Evolutionary conservation across 2,797 vertebrate species (phyloP).

Genomic region (Allobates femoralis): DNA sequence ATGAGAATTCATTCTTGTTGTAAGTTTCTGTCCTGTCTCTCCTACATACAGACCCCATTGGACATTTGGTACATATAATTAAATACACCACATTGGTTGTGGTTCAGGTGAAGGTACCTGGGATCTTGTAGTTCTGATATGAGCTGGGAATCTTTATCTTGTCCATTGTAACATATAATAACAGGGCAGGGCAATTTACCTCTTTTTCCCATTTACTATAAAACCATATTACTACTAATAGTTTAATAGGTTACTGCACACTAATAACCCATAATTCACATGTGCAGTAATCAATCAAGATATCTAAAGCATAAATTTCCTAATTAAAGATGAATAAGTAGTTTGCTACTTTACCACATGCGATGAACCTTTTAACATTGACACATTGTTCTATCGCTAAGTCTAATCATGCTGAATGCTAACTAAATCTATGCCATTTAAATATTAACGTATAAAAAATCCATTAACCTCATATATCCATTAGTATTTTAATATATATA

Average conservation of each 20-base stretch:
- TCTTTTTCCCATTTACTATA: not conserved
- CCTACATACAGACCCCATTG: too few relatives aligned
- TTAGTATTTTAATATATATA: constrained; percentile 6
- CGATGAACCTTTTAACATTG: constrained; percentile 10
- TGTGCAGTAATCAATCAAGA: not conserved
- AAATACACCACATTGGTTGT: too few relatives aligned
- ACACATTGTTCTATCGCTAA: constrained; percentile 9
- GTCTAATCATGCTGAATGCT: constrained; percentile 25
- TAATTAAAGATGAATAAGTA: not conserved
- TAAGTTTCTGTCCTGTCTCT: too few relatives aligned
- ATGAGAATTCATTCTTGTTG: too few relatives aligned
- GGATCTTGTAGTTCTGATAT: too few relatives aligned
- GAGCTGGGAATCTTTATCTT: too few relatives aligned
- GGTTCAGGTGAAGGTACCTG: too few relatives aligned
- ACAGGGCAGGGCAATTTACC: not conserved
- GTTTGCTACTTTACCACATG: not conserved
- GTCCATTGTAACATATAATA: not conserved
- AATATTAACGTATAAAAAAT: not conserved
- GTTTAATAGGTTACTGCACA: not conserved
- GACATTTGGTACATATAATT: too few relatives aligned
- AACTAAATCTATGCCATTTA: constrained; percentile 14
- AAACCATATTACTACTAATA: not conserved
- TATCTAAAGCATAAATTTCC: not conserved
- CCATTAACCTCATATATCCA: not conserved
- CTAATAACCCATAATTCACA: not conserved